Conservation (phyloP, 2,888 invertebrate species). For the Beris morrisii region DNA sequence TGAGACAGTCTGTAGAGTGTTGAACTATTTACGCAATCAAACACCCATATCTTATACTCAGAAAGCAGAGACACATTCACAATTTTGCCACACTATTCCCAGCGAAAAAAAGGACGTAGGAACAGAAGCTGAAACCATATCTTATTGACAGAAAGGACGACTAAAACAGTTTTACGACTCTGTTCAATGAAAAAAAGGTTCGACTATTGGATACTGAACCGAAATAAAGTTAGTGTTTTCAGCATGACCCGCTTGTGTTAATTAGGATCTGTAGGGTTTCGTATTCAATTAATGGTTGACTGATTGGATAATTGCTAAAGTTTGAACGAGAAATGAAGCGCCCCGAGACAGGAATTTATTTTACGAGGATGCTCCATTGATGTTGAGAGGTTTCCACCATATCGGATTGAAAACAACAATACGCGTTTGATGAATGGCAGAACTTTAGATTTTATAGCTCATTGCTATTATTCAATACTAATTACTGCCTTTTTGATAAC, state of each 20-base stretch:
- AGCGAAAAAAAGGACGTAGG: constrained; percentile 2
- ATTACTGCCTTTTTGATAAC: neutral
- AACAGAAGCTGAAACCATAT: constrained; percentile 9
- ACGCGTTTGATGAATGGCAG: no score
- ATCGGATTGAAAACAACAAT: no score
- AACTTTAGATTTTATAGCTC: no score
- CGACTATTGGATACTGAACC: neutral
- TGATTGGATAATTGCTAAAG: constrained; percentile 26
- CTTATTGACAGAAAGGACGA: constrained; percentile 17
- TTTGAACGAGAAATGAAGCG: constrained; percentile 8
- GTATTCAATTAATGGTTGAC: constrained; percentile 23
- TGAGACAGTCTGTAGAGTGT: constrained; percentile 27
- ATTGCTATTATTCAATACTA: no score
- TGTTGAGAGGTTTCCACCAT: constrained; percentile 13
- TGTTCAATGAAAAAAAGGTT: neutral
- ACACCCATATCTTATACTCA: constrained; percentile 20
- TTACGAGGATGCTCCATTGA: constrained; percentile 8
- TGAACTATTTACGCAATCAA: constrained; percentile 33
- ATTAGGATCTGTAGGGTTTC: constrained; percentile 28
- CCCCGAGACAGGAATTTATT: neutral
- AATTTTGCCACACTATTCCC: neutral
- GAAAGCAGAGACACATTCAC: neutral
- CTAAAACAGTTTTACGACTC: constrained; percentile 28
- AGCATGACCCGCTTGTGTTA: constrained; percentile 21
- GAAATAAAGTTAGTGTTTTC: neutral